Percentiles rank a stretch among this genome's conserved stretches.
These are phyloP conservation scores for Poeciliopsis turneri DNA, from an alignment of 2,797 vertebrate species.

Conservation along the genomic window DNA sequence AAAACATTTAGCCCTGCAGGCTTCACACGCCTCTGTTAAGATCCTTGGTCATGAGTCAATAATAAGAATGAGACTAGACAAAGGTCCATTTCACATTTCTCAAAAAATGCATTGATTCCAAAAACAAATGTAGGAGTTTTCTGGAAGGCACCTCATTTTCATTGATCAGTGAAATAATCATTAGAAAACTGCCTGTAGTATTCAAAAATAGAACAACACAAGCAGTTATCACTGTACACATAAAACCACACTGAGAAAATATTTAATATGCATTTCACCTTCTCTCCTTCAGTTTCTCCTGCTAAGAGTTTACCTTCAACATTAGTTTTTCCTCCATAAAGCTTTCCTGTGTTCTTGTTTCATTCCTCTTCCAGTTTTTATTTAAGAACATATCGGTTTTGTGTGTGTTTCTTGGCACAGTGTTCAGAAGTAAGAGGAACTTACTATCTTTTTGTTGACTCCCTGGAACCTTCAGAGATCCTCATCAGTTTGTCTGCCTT, in stretches of 20 bases:
- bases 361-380: conserved; percentile 27
- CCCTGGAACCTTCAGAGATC: conserved; percentile 83
- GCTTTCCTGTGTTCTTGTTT: conserved; percentile 12
- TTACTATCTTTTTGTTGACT: conserved; percentile 90
- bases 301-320: conserved; percentile 5
- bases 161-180: not conserved
- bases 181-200: not conserved
- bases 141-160: not conserved
- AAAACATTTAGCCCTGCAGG: not conserved
- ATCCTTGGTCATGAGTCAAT: not conserved
- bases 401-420: conserved; percentile 53
- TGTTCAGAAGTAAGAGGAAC: conserved; percentile 75
- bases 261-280: conserved; percentile 6
- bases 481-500: conserved; percentile 90
- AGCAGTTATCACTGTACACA: not conserved
- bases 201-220: not conserved
- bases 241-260: not conserved
- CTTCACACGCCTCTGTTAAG: not conserved
- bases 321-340: conserved; percentile 14
- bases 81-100: not conserved
- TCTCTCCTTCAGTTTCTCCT: conserved; percentile 8
- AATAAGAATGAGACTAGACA: not conserved
- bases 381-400: conserved; percentile 9
- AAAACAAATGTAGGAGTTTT: not conserved
- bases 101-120: not conserved